Conservation (phyloP, 1,140 invertebrate species). For the Melipona quadrifasciata region DNA sequence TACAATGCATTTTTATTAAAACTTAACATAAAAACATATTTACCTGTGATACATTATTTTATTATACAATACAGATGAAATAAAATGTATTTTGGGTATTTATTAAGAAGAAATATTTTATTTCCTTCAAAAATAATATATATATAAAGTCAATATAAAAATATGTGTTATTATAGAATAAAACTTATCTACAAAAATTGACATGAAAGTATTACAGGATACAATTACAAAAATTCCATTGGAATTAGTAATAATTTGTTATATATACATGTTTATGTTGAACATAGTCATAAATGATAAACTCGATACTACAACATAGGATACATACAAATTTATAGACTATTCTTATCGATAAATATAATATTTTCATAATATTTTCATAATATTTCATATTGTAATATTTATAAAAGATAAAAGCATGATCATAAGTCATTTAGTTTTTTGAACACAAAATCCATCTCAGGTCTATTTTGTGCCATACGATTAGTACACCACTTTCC, state of each 20-base stretch:
- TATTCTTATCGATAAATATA: background rate
- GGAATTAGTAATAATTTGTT: slow-evolving; percentile 17
- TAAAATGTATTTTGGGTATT: background rate
- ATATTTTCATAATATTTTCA: background rate
- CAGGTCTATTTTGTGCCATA: slow-evolving; percentile 84
- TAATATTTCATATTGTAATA: too few relatives aligned
- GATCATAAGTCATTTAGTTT: slow-evolving; percentile 71
- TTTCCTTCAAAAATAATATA: slow-evolving; percentile 23
- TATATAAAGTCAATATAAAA: background rate
- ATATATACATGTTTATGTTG: background rate
- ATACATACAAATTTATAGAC: background rate
- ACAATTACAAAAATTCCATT: slow-evolving; percentile 26
- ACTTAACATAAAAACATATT: background rate
- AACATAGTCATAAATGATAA: background rate
- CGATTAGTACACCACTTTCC: slow-evolving; percentile 84
- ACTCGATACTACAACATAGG: background rate
- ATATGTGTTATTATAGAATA: background rate
- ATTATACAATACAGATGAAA: background rate
- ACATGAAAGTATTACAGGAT: background rate
- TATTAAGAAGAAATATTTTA: background rate
- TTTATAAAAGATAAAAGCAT: background rate
- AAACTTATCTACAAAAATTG: too few relatives aligned
- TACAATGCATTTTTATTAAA: background rate
- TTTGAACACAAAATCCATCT: slow-evolving; percentile 84
- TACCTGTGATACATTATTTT: background rate